phyloP scores from a whole-genome alignment of 2,797 vertebrate species.

The Fistularia commersonii region DNA sequence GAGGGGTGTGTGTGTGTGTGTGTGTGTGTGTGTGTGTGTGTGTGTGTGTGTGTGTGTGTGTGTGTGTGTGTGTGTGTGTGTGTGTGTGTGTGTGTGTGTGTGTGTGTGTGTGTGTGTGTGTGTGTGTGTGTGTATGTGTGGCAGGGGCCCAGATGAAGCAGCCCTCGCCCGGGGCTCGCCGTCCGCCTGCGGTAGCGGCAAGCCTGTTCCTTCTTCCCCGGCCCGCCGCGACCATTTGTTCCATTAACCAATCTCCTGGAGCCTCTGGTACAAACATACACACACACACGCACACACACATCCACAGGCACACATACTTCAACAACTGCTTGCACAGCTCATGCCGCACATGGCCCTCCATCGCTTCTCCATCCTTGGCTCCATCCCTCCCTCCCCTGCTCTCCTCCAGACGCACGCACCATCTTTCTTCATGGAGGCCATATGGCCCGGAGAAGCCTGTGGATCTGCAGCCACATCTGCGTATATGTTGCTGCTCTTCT shows the following conservation, averaged over 20 bases:
- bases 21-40: too few species aligned
- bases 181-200: conserved; percentile 91
- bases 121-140: conserved; percentile 53
- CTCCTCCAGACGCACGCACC: conserved; percentile 94
- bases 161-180: conserved; percentile 84
- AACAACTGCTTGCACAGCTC: conserved; percentile 75
- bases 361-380: conserved; percentile 44
- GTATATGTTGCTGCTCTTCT: conserved; percentile 89
- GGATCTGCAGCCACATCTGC: conserved; percentile 99
- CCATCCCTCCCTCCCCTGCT: conserved; percentile 73
- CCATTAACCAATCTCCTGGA: conserved; percentile 96
- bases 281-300: conserved; percentile 15
- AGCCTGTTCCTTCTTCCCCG: conserved; percentile 91
- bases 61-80: too few species aligned
- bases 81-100: too few species aligned
- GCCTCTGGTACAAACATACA: conserved; percentile 72
- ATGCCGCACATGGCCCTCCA: conserved; percentile 70
- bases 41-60: too few species aligned
- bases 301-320: conserved; percentile 18
- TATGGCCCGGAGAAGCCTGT: conserved; percentile 98
- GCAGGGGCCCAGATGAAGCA: conserved; percentile 83
- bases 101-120: conserved; percentile 41
- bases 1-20: conserved; percentile 14
- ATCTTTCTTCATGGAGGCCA: conserved; percentile 97
- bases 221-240: conserved; percentile 90